Percentiles rank a stretch among this genome's conserved stretches.
phyloP scores from a whole-genome alignment of 2,888 invertebrate species.

The Ophraella communa region DNA sequence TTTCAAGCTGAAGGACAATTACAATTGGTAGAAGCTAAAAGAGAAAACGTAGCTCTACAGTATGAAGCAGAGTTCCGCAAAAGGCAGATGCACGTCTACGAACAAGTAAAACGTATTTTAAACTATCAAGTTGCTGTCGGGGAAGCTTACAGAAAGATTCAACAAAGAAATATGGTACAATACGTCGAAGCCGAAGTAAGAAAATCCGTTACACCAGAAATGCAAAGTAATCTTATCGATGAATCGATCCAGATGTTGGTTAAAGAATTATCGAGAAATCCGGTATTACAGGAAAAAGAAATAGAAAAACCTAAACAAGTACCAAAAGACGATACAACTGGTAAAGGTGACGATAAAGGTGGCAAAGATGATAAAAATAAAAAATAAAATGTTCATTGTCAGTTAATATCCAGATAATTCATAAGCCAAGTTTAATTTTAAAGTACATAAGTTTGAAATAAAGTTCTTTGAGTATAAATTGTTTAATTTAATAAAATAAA shows the following conservation, averaged over 20 bases:
- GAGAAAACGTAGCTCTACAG: slow-evolving; percentile 90
- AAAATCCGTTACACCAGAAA: slow-evolving; percentile 45
- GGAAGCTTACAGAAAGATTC: slow-evolving; percentile 77
- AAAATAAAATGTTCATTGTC: not conserved
- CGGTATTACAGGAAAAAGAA: slow-evolving; percentile 2
- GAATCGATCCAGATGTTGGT: slow-evolving; percentile 41
- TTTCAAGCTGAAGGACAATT: slow-evolving; percentile 59
- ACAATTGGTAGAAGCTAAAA: slow-evolving; percentile 80
- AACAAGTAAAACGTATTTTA: slow-evolving; percentile 78
- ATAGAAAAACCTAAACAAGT: not conserved
- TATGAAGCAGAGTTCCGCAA: slow-evolving; percentile 88
- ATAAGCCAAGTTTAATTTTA: not conserved
- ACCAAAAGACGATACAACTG: too few relatives aligned
- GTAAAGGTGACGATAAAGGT: not conserved
- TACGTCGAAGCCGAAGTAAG: slow-evolving; percentile 69
- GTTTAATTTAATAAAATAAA: too few relatives aligned
- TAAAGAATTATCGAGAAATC: slow-evolving; percentile 29
- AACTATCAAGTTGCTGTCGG: slow-evolving; percentile 91
- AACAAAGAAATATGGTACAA: slow-evolving; percentile 91
- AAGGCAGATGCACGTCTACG: slow-evolving; percentile 65
- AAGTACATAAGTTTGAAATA: not conserved
- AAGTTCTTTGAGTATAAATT: slow-evolving; percentile 2
- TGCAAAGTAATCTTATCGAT: slow-evolving; percentile 42
- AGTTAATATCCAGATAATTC: not conserved
- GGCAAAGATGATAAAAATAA: too few relatives aligned